A percentile compares a stretch with the other conserved stretches of the same genome.
Conservation (phyloP, 2,113 vertebrate species). For the Micronycteris hirsuta region DNA sequence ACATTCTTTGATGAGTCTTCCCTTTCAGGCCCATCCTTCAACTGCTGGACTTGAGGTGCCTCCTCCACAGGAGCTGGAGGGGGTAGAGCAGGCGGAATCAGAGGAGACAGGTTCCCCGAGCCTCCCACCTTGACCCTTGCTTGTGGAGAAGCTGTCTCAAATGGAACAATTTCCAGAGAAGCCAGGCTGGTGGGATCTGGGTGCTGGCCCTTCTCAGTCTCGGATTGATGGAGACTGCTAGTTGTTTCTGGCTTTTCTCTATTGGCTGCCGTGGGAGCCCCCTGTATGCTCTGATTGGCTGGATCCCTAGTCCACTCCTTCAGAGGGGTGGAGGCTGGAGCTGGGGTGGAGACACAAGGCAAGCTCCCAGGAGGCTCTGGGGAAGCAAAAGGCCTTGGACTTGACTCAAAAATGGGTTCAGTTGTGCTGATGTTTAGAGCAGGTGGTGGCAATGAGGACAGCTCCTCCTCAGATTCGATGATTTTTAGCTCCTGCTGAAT, state of each 20-base stretch:
- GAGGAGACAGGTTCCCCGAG: constrained; percentile 43
- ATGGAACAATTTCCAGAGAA: constrained; percentile 1
- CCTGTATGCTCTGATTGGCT: constrained; percentile 47
- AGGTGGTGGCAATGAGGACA: constrained; percentile 62
- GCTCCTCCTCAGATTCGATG: constrained; percentile 88
- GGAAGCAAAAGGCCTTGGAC: not conserved
- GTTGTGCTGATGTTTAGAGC: not conserved
- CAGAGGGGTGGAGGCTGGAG: not conserved
- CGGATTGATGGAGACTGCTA: not conserved
- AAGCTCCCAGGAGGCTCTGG: constrained; percentile 2
- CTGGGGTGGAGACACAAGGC: not conserved
- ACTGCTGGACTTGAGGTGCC: constrained; percentile 10
- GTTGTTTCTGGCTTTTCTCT: not conserved
- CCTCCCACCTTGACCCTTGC: not conserved
- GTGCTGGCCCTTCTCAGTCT: constrained; percentile 8
- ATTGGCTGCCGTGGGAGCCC: not conserved
- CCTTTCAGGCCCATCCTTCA: constrained; percentile 7
- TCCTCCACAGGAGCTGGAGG: constrained; percentile 56
- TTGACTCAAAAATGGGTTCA: not conserved
- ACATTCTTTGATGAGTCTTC: constrained; percentile 49
- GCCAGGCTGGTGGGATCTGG: constrained; percentile 16
- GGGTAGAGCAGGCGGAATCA: constrained; percentile 45
- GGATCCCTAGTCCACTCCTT: constrained; percentile 49
- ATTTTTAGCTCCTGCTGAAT: constrained; percentile 90
- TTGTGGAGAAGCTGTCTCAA: not conserved